phyloP scores from a whole-genome alignment of 2,113 vertebrate species.

The Pelecanoides urinatrix region DNA sequence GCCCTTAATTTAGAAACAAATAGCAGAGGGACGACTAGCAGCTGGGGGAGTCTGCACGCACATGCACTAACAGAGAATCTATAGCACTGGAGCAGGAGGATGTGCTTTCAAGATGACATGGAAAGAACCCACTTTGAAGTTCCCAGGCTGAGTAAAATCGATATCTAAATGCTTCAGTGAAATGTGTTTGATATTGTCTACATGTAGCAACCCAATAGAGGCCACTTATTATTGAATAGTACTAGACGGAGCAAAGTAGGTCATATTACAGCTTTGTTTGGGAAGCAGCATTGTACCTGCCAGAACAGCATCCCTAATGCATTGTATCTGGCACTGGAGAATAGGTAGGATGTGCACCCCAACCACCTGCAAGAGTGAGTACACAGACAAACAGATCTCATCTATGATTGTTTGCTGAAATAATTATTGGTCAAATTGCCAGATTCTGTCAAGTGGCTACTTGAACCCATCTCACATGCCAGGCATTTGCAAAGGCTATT shows the following conservation, averaged over 20 bases:
- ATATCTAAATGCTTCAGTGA: conserved; percentile 38
- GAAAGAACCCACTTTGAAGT: conserved; percentile 28
- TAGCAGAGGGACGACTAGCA: background rate
- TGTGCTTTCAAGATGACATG: background rate
- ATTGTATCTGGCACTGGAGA: background rate
- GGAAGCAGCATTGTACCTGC: conserved; percentile 7
- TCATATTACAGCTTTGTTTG: conserved; percentile 43
- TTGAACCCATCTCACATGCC: conserved; percentile 10
- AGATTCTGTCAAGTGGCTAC: conserved; percentile 21
- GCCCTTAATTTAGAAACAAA: conserved; percentile 22
- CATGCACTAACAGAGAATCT: background rate
- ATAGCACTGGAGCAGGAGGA: background rate
- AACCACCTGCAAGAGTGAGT: background rate
- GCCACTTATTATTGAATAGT: conserved; percentile 35
- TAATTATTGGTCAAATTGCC: background rate
- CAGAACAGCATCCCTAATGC: conserved; percentile 5
- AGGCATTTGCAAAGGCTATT: conserved; percentile 37
- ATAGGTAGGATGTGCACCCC: background rate
- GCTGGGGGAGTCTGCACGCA: background rate
- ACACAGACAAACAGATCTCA: background rate
- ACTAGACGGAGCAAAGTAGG: conserved; percentile 45
- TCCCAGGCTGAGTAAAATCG: conserved; percentile 47
- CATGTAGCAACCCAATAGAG: conserved; percentile 37
- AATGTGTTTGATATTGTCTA: conserved; percentile 57
- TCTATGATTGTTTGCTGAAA: conserved; percentile 14